These are phyloP conservation scores for Tetramorium parvispinum DNA, from an alignment of 1,140 invertebrate species.

Conservation along the genomic window DNA sequence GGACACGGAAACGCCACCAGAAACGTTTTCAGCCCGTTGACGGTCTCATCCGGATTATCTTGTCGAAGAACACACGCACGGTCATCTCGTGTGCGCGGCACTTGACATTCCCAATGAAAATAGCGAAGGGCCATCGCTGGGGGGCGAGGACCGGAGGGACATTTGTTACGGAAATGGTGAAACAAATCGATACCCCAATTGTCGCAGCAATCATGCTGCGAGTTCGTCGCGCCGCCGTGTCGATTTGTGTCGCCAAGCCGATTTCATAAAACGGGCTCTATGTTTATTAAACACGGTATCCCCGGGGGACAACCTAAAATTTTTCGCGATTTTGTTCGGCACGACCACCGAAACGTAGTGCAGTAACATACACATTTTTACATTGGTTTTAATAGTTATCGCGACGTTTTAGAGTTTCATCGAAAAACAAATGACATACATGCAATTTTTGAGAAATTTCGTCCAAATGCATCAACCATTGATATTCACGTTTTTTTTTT, in stretches of 20 bases:
- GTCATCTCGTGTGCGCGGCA: neutral
- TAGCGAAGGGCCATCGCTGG: neutral
- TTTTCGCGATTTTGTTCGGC: constrained; percentile 38
- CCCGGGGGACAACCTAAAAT: constrained; percentile 18
- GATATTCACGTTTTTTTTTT: constrained; percentile 1
- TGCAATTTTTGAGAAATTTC: neutral
- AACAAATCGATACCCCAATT: constrained; percentile 46
- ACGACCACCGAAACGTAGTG: neutral
- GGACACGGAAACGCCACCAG: neutral
- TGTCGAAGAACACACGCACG: neutral
- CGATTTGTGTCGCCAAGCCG: constrained; percentile 31
- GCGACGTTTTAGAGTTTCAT: constrained; percentile 24
- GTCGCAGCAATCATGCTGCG: constrained; percentile 33
- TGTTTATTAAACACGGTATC: constrained; percentile 55
- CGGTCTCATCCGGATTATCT: constrained; percentile 23
- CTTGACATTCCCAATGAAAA: constrained; percentile 36
- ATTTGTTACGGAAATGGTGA: constrained; percentile 23
- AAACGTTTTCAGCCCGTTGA: constrained; percentile 6
- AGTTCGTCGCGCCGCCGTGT: neutral
- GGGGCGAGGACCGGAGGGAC: neutral
- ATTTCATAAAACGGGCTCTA: constrained; percentile 47
- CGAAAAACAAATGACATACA: constrained; percentile 19
- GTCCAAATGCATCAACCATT: neutral
- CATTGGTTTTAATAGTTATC: constrained; percentile 41
- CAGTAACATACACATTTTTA: neutral